phyloP scores from a whole-genome alignment of 2,797 vertebrate genomes.

The Galago senegalensis region DNA sequence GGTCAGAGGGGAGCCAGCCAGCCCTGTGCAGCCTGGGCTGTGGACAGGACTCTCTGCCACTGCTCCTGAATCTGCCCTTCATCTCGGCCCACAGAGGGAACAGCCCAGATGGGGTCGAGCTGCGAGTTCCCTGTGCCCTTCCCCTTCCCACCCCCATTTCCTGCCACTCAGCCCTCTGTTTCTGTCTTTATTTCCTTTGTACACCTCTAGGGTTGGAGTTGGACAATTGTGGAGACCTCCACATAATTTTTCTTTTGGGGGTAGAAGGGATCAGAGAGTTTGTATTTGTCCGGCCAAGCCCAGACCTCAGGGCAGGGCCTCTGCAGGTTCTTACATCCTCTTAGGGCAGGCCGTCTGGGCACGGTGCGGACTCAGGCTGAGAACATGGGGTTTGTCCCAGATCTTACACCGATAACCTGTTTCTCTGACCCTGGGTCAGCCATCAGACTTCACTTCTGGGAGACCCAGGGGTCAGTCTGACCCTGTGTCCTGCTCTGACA shows the following conservation, averaged over 20 bases:
- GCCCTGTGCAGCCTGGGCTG: not conserved
- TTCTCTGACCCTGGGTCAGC: not conserved
- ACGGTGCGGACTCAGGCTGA: too few relatives aligned
- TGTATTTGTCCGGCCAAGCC: not conserved
- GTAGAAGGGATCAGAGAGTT: not conserved
- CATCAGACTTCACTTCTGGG: fast-evolving
- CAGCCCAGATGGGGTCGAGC: fast-evolving
- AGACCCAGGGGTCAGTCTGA: fast-evolving
- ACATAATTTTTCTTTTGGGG: not conserved
- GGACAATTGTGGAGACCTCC: not conserved
- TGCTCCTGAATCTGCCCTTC: fast-evolving
- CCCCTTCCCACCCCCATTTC: fast-evolving
- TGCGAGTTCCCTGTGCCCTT: fast-evolving
- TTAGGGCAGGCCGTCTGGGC: not conserved
- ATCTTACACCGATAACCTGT: not conserved
- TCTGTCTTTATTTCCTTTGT: not conserved
- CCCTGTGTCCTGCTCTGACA: not conserved
- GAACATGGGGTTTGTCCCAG: fast-evolving
- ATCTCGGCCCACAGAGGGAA: fast-evolving
- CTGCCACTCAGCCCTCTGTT: fast-evolving
- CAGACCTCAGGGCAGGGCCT: not conserved
- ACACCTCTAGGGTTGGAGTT: not conserved
- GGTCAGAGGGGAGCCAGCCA: not conserved
- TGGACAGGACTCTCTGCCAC: fast-evolving
- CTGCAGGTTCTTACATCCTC: not conserved